A percentile compares a stretch with the other conserved stretches of the same genome.
phyloP scores from a whole-genome alignment of 2,888 invertebrate genomes.

The Lepeophtheirus nordmannii region DNA sequence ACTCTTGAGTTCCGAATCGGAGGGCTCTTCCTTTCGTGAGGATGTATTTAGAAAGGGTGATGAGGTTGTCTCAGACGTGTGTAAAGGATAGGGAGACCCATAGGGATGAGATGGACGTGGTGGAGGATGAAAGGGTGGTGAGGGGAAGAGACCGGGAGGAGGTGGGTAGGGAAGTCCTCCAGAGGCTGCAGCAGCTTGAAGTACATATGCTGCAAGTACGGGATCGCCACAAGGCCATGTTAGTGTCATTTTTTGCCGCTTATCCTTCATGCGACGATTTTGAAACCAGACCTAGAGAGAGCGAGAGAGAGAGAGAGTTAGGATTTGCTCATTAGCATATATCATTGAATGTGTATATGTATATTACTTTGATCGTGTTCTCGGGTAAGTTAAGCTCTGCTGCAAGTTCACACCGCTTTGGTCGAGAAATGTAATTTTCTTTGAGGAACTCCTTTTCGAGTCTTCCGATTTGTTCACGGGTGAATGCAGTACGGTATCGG shows the following conservation, averaged over 20 bases:
- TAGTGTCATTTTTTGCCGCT: constrained; percentile 79
- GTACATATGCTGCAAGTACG: constrained; percentile 73
- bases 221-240: constrained; percentile 94
- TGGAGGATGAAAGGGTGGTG: constrained; percentile 28
- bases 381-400: constrained; percentile 82
- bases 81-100: constrained; percentile 30
- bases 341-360: neutral
- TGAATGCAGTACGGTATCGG: constrained; percentile 91
- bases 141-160: constrained; percentile 28
- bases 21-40: neutral
- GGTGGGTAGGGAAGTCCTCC: constrained; percentile 44
- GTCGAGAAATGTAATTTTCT: constrained; percentile 93
- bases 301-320: neutral
- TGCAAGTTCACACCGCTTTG: constrained; percentile 83
- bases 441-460: constrained; percentile 90
- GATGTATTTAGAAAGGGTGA: constrained; percentile 32
- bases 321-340: neutral
- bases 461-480: constrained; percentile 73
- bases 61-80: constrained; percentile 34
- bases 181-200: constrained; percentile 61
- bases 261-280: constrained; percentile 92
- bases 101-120: constrained; percentile 29
- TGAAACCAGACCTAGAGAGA: constrained; percentile 82
- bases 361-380: constrained; percentile 83
- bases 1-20: too few species aligned